Base-by-base conservation (phyloP, 2,888 invertebrate genomes). In the Amiota communis region DNA sequence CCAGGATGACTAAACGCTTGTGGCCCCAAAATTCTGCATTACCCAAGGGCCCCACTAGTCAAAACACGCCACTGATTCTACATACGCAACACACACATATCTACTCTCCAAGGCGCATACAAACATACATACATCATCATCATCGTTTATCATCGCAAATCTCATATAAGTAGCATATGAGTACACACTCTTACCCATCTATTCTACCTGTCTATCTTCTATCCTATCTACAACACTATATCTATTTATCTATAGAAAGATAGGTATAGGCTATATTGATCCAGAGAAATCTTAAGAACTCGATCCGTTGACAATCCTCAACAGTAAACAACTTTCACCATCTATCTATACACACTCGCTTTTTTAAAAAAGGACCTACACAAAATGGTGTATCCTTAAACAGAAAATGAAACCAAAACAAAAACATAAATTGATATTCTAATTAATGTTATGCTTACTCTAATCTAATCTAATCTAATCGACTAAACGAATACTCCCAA, bases 71-170 rank as follows among this genome's bases (percentile, higher is more conserved):
- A 36, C 36, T 36, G 36, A 36, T 36, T 36, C 36, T 6, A 36
- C 6, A 36, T 36, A 36, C 36, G 36, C 36, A 36, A 36, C 36
- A 36, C 36, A 36, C 36, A 36, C 36, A 36, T 36, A 36, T 36
- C 36, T 36, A 36, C 36, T 36, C 36, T 36, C 36, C 36, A 36
- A 36, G 36, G 8, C 36, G 36, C 36, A 49, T 17, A 76, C 59
- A 73, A 23, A 48, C 59, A 69, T 70, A 70, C 70, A 76, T 51
- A 17, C 59, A 36, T n/a, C n/a, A n/a, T 23, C 23, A 23, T 23
- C 13, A 13, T 9, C 53, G 15, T 53, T 53, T 53, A 53, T 53
- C 10, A 36, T 36, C 8, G 36, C 6, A 36, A 36, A 6, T 36
- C 6, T 36, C 36, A 36, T 53, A 53, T 53, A 53, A 15, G 15